These are phyloP conservation scores for Hemichromis elongatus DNA, from an alignment of 2,113 vertebrate species.

Conservation along the genomic window DNA sequence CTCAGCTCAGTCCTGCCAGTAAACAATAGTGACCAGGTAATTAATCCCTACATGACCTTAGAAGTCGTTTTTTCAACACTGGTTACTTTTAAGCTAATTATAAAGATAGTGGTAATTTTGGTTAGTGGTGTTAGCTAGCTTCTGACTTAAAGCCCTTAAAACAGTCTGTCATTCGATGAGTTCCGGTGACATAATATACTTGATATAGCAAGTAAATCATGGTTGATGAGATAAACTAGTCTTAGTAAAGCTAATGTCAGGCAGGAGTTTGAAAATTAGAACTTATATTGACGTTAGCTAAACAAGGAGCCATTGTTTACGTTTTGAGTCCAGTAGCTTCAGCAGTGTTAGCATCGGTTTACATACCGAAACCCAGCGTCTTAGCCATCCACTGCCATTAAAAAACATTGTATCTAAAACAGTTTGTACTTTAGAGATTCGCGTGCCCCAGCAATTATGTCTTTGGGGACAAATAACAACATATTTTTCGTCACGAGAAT, in stretches of 20 bases:
- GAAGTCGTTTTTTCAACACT: background rate
- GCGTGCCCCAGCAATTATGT: background rate
- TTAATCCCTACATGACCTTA: background rate
- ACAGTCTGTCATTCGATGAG: background rate
- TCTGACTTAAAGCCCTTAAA: background rate
- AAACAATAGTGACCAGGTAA: background rate
- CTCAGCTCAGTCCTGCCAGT: constrained; percentile 25
- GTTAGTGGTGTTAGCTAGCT: background rate
- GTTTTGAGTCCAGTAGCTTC: constrained; percentile 30
- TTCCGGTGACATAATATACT: background rate
- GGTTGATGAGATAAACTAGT: background rate
- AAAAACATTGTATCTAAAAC: background rate
- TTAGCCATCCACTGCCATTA: accelerated
- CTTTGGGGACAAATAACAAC: background rate
- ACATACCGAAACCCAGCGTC: background rate
- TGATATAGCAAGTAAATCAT: background rate
- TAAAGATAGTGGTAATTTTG: background rate
- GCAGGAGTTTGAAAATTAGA: background rate
- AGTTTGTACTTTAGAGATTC: background rate
- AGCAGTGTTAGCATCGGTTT: background rate
- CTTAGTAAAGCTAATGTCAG: background rate
- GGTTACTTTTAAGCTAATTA: background rate
- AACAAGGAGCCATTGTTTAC: constrained; percentile 58
- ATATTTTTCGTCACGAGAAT: constrained; percentile 35
- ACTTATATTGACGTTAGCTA: background rate